Conservation (phyloP, 2,888 invertebrate genomes). For the Watsonalla binaria region DNA sequence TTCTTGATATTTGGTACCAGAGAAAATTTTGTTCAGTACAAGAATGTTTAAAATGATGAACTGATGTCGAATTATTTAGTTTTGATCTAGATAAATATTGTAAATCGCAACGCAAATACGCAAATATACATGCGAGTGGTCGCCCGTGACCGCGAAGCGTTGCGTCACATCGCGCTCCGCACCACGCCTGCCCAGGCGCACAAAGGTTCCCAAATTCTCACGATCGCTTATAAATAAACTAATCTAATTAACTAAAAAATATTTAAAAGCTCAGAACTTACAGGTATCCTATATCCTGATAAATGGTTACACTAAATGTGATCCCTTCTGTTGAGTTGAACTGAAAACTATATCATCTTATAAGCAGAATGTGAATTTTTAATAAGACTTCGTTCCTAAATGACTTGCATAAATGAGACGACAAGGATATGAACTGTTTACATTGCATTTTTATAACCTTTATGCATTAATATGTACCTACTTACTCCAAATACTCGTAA, state of each 20-base stretch:
- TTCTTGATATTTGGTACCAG: no score
- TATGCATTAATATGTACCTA: background rate
- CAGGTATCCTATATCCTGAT: no score
- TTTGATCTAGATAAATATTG: conserved; percentile 22
- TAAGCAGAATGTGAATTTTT: no score
- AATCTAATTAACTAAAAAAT: background rate
- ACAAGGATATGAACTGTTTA: no score
- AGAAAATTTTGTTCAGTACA: no score
- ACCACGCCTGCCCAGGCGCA: conserved; percentile 5
- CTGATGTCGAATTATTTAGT: background rate
- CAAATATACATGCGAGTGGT: conserved; percentile 21
- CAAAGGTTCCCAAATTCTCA: conserved; percentile 34
- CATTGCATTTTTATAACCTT: background rate
- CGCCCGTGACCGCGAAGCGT: conserved; percentile 42
- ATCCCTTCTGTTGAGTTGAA: no score
- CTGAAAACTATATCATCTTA: no score
- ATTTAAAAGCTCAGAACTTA: no score
- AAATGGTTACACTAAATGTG: no score
- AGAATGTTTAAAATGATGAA: no score
- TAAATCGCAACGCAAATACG: conserved; percentile 10
- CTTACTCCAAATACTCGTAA: background rate
- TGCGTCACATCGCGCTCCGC: conserved; percentile 23
- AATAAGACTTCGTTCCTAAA: no score
- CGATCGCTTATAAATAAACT: conserved; percentile 13
- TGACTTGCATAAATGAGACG: no score